Base-by-base conservation (phyloP, 2,113 vertebrate genomes). In the Gymnorhina tibicen region DNA sequence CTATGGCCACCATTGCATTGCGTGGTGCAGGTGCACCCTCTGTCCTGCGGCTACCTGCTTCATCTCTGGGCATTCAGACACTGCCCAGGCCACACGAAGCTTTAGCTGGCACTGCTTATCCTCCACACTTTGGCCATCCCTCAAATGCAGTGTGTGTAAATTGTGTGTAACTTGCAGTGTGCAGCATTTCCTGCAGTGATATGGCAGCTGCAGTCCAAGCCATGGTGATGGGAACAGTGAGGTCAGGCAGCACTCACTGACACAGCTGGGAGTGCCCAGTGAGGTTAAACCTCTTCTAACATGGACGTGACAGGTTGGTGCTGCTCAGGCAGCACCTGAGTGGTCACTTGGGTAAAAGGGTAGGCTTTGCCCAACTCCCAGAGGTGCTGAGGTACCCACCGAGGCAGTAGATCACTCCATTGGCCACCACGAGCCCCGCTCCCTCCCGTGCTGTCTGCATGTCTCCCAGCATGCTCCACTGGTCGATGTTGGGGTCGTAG, bases 381-480 rank as follows among this genome's bases (percentile, higher is more conserved):
- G 52, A 41, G 67, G 72, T 41, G 50, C 75, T 12, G 4, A 42
- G n/a, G 63, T 27, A 81, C 94, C 60, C 87, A 99, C 99, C 99
- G 21, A 99, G 98, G 95, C 99, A 99, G 97, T 99, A 99, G 92
- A 99, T 99, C 5, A 99, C 98, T 68, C 99, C 99, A 11, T 99
- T 99, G 26, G 99, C 99, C 6, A 99, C 99, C 60, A 99, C 99
- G 6, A 99, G 98, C 62, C 99, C 99, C 0, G 99, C 99, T 46
- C 99, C 99, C 92, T 99, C 99, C 95, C 99, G 98, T 6, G 99
- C 99, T 5, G 99, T 99, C 97, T 99, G 99, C 99, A 99, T 99
- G 95, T 99, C 99, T 93, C 99, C 99, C 97, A 99, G 97, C 99
- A 99, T 99, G 85, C 99, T 99, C 99, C 99, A 99, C 97, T 99